Percentiles rank a stretch among this genome's conserved stretches.
Conservation (phyloP, 2,797 vertebrate genomes). For the Ctenopoma kingsleyae region DNA sequence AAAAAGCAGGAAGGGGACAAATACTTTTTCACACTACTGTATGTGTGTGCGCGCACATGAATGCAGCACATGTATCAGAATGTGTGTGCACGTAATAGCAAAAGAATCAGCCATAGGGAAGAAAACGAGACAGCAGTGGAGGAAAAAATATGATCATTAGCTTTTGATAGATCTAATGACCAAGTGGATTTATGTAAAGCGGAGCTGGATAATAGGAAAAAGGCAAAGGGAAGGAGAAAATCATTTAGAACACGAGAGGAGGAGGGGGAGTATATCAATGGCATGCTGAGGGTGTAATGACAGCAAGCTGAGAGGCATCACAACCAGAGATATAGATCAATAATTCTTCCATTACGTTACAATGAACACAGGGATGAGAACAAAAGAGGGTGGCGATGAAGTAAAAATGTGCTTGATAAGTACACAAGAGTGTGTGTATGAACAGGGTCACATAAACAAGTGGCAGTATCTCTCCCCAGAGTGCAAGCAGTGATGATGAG, state of each 20-base stretch:
- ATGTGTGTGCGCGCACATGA: not conserved
- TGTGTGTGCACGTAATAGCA: conserved; percentile 25
- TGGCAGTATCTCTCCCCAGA: conserved; percentile 90
- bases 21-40: not conserved
- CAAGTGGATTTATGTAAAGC: conserved; percentile 75
- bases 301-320: conserved; percentile 78
- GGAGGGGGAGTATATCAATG: conserved; percentile 74
- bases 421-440: conserved; percentile 67
- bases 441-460: conserved; percentile 89
- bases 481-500: conserved; percentile 76
- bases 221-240: conserved; percentile 76
- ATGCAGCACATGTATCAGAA: not conserved
- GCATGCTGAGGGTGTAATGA: conserved; percentile 72
- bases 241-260: conserved; percentile 72
- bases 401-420: conserved; percentile 85
- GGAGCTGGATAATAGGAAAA: conserved; percentile 73
- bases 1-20: too few species aligned
- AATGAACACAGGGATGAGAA: conserved; percentile 60
- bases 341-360: conserved; percentile 75
- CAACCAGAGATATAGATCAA: conserved; percentile 86
- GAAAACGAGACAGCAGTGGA: conserved; percentile 49
- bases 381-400: conserved; percentile 69
- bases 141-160: conserved; percentile 75
- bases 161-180: conserved; percentile 82
- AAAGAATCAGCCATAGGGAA: conserved; percentile 46